Conservation (phyloP, 2,113 vertebrate genomes). For the Cyanoliseus patagonus region DNA sequence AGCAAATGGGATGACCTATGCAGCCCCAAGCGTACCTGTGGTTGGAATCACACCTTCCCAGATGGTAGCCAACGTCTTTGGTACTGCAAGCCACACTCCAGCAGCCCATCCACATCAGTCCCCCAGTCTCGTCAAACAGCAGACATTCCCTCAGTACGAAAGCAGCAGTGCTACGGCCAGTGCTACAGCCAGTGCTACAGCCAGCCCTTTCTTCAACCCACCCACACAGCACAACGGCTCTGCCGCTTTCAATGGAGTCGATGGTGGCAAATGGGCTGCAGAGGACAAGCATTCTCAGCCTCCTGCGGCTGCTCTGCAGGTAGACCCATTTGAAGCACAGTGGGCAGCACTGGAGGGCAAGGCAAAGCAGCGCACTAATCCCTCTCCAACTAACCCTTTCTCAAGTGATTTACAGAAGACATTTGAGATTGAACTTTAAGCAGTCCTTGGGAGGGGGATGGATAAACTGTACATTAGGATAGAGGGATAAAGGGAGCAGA, state of each 20-base stretch:
- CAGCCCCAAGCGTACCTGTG: slow-evolving; percentile 85
- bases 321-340: slow-evolving; percentile 95
- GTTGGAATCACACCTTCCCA: slow-evolving; percentile 97
- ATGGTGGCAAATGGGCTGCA: slow-evolving; percentile 75
- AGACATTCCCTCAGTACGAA: slow-evolving; percentile 77
- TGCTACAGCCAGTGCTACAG: slow-evolving; percentile 31
- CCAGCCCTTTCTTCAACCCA: slow-evolving; percentile 83
- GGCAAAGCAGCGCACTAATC: slow-evolving; percentile 88
- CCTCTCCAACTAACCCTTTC: slow-evolving; percentile 98
- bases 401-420: slow-evolving; percentile 98
- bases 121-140: slow-evolving; percentile 76
- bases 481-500: slow-evolving; percentile 56
- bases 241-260: slow-evolving; percentile 86
- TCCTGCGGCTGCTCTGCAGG: slow-evolving; percentile 56
- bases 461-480: slow-evolving; percentile 41
- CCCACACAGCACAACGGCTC: slow-evolving; percentile 82
- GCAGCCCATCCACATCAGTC: slow-evolving; percentile 75
- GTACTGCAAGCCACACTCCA: slow-evolving; percentile 84
- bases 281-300: slow-evolving; percentile 72
- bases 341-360: slow-evolving; percentile 94
- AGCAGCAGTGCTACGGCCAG: slow-evolving; percentile 66
- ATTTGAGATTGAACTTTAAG: slow-evolving; percentile 97
- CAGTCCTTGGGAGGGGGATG: neutral
- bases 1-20: slow-evolving; percentile 88
- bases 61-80: slow-evolving; percentile 97